These are phyloP conservation scores for Sylvicola fuscatus DNA, from an alignment of 2,888 invertebrate genomes.

Conservation along the genomic window DNA sequence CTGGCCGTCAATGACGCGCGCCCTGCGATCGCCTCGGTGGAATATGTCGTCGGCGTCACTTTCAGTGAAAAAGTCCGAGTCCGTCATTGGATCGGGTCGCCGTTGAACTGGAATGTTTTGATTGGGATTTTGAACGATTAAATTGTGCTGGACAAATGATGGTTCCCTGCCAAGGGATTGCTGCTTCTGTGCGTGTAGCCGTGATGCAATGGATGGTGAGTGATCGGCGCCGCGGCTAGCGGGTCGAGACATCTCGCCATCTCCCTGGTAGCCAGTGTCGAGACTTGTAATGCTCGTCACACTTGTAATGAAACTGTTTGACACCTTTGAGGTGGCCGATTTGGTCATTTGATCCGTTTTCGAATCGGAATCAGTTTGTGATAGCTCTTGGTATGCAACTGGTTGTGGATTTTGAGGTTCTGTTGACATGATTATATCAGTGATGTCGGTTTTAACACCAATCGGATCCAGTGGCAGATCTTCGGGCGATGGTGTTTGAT, in stretches of 20 bases:
- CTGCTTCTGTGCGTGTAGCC: constrained; percentile 13
- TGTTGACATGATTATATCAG: constrained; percentile 23
- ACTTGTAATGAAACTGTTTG: constrained; percentile 63
- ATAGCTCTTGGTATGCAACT: constrained; percentile 15
- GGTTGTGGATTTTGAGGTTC: constrained; percentile 8
- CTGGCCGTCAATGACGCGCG: constrained; percentile 76
- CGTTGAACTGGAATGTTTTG: constrained; percentile 40
- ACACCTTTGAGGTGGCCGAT: constrained; percentile 41
- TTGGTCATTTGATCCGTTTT: constrained; percentile 36
- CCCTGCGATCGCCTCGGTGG: constrained; percentile 48
- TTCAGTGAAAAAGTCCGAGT: constrained; percentile 80
- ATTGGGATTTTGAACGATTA: constrained; percentile 8
- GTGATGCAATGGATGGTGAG: constrained; percentile 36
- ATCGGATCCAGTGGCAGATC: constrained; percentile 63
- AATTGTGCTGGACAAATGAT: constrained; percentile 18
- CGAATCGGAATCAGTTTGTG: constrained; percentile 33
- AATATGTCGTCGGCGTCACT: constrained; percentile 61
- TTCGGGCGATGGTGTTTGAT: constrained; percentile 69
- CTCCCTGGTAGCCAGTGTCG: constrained; percentile 87
- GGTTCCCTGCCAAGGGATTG: constrained; percentile 25
- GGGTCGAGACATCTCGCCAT: constrained; percentile 74
- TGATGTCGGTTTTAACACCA: constrained; percentile 37
- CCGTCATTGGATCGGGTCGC: constrained; percentile 70
- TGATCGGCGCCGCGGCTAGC: constrained; percentile 63
- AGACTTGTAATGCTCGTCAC: constrained; percentile 81